phyloP scores from a whole-genome alignment of 2,888 invertebrate genomes.

The Acleris sparsana region DNA sequence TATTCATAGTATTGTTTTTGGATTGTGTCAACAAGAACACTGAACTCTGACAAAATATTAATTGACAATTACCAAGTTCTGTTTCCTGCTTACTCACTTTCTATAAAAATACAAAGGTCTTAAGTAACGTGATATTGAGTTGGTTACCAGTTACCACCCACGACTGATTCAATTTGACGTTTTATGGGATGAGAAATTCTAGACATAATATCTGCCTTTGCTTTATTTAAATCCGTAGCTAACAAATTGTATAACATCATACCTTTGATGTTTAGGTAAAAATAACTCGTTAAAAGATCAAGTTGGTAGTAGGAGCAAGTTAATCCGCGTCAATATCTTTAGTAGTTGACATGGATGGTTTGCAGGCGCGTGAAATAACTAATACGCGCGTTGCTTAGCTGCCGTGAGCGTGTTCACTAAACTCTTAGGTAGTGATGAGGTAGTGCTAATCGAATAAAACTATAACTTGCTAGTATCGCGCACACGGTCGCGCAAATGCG shows the following conservation, averaged over 20 bases:
- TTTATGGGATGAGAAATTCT: background rate
- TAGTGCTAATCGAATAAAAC: constrained; percentile 70
- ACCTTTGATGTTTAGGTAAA: background rate
- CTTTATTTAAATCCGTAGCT: background rate
- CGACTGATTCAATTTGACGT: background rate
- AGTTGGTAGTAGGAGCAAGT: constrained; percentile 12
- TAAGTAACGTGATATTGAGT: background rate
- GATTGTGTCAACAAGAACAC: constrained; percentile 56
- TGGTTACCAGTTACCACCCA: background rate
- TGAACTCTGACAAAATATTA: constrained; percentile 62
- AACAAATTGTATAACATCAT: background rate
- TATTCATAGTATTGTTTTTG: constrained; percentile 67
- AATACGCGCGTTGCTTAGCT: constrained; percentile 57
- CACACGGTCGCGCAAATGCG: constrained; percentile 59
- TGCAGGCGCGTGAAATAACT: constrained; percentile 51
- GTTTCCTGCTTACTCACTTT: constrained; percentile 21
- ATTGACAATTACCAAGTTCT: constrained; percentile 60
- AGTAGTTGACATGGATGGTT: constrained; percentile 45
- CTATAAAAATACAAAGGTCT: constrained; percentile 31
- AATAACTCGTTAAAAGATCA: background rate
- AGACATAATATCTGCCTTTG: background rate
- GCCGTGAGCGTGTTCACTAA: constrained; percentile 64
- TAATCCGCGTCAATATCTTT: constrained; percentile 38
- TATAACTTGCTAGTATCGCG: constrained; percentile 58
- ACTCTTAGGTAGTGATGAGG: constrained; percentile 59